A percentile compares a stretch with the other conserved stretches of the same genome.
Conservation (phyloP, 2,113 vertebrate genomes). For the Gopherus evgoodei region DNA sequence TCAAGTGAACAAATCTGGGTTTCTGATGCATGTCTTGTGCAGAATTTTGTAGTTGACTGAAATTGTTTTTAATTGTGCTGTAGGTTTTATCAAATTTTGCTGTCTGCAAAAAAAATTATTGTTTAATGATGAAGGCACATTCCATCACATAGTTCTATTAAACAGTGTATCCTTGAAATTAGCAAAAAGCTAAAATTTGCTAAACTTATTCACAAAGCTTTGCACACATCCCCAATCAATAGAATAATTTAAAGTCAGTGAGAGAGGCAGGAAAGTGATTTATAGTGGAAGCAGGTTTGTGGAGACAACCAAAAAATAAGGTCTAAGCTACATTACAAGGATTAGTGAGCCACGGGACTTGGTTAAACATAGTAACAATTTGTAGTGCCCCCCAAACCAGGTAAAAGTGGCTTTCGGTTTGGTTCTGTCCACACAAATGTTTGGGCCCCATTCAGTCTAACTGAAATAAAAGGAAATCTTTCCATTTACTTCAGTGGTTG, state of each 20-base stretch:
- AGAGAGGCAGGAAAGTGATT: background rate
- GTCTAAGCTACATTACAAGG: background rate
- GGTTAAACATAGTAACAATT: rapidly evolving
- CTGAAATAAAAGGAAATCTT: slow-evolving; percentile 64
- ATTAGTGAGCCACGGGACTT: background rate
- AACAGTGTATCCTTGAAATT: background rate
- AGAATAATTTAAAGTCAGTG: slow-evolving; percentile 25
- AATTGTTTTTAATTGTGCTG: background rate
- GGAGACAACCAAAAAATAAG: background rate
- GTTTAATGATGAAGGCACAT: background rate
- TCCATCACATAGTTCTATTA: background rate
- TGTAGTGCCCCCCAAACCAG: background rate
- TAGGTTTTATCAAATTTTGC: background rate
- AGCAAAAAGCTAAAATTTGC: slow-evolving; percentile 8
- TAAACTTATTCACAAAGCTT: slow-evolving; percentile 41
- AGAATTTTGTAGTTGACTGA: background rate
- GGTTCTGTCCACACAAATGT: slow-evolving; percentile 27
- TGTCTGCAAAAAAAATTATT: background rate
- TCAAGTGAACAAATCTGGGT: background rate
- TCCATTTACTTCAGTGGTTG: background rate
- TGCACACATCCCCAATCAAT: background rate
- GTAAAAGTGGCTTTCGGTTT: slow-evolving; percentile 27
- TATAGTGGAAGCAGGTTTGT: slow-evolving; percentile 10
- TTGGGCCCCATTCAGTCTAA: slow-evolving; percentile 11
- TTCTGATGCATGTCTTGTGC: background rate